phyloP scores from a whole-genome alignment of 1,140 invertebrate species.

The Sweltsa coloradensis region DNA sequence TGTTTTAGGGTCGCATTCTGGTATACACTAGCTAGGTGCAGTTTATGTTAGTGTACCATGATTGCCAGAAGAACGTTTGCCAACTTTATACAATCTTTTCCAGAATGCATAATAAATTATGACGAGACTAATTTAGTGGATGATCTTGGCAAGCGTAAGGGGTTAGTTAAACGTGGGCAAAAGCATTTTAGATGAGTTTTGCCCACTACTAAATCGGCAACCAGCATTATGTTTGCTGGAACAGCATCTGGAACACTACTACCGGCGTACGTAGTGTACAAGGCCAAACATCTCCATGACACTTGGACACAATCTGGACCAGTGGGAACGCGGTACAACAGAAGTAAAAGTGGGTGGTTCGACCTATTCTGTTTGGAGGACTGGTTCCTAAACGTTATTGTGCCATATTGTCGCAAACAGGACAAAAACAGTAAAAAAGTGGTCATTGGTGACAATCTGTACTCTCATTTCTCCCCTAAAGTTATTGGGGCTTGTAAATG shows the following conservation, averaged over 20 bases:
- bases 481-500: conserved; percentile 17
- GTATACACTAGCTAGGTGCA: too few species aligned
- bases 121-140: conserved; percentile 30
- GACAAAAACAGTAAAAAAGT: conserved; percentile 24
- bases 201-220: conserved; percentile 24
- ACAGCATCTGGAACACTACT: conserved; percentile 15
- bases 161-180: conserved; percentile 22
- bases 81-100: too few species aligned
- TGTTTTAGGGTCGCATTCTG: too few species aligned
- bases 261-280: conserved; percentile 15
- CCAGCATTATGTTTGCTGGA: conserved; percentile 25
- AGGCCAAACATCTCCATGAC: conserved; percentile 10
- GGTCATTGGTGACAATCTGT: conserved; percentile 29
- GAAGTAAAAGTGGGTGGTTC: conserved; percentile 15
- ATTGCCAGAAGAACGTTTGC: too few species aligned
- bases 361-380: conserved; percentile 22
- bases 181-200: conserved; percentile 27
- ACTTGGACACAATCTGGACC: conserved; percentile 17
- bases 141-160: conserved; percentile 27
- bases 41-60: too few species aligned
- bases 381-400: conserved; percentile 18
- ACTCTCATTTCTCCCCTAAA: conserved; percentile 21
- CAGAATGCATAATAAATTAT: conserved; percentile 24
- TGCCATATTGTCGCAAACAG: conserved; percentile 14
- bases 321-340: conserved; percentile 10